Conservation (phyloP, 30 jellyfish, hydroid and myxozoan species). For the Cassiopea andromeda region DNA sequence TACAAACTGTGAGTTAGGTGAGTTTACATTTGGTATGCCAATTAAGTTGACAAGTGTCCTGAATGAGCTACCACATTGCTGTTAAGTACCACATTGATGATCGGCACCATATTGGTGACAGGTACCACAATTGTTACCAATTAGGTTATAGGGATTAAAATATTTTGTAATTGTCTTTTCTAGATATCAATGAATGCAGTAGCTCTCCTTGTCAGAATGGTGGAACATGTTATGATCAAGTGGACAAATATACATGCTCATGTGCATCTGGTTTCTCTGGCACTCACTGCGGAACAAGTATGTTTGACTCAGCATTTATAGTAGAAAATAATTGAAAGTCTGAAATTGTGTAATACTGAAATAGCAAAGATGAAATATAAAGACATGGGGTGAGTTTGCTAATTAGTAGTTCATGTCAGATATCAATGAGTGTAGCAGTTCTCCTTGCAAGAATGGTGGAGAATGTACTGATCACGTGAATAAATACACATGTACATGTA, state of each 20-base stretch:
- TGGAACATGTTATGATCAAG: conserved; percentile 18
- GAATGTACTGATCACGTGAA: conserved; percentile 24
- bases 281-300: conserved; percentile 5
- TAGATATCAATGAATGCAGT: conserved; percentile 17
- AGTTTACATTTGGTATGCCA: too few relatives aligned
- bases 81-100: background rate
- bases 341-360: background rate
- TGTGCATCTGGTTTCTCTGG: conserved; percentile 4
- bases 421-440: conserved; percentile 30
- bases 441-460: conserved; percentile 50
- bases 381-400: too few relatives aligned
- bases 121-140: background rate
- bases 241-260: background rate
- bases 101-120: background rate
- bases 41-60: too few relatives aligned
- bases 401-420: background rate
- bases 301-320: background rate
- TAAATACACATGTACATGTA: conserved; percentile 40
- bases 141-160: background rate
- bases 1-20: conserved; percentile 2
- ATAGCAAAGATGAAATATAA: too few relatives aligned
- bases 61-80: too few relatives aligned
- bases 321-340: background rate
- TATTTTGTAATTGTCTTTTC: background rate
- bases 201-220: conserved; percentile 22